These are phyloP conservation scores for Galerucella calmariensis DNA, from an alignment of 2,888 invertebrate genomes.

Conservation along the genomic window DNA sequence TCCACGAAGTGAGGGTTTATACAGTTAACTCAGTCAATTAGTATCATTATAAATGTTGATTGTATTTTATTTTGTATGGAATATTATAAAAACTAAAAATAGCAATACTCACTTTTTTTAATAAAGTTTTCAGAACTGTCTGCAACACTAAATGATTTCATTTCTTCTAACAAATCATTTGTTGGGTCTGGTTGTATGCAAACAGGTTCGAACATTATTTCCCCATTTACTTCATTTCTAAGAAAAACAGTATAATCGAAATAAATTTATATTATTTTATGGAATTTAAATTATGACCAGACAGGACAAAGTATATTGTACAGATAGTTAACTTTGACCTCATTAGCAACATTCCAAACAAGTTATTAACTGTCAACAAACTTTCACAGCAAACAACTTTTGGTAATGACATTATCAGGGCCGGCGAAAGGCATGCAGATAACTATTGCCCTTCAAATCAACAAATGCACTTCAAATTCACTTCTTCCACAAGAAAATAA, in stretches of 20 bases:
- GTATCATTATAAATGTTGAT: too few relatives aligned
- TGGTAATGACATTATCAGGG: background rate
- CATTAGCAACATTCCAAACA: background rate
- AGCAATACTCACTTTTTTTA: slow-evolving; percentile 50
- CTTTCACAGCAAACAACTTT: background rate
- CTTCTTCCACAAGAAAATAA: too few relatives aligned
- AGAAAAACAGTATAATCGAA: slow-evolving; percentile 37
- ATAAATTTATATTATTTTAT: too few relatives aligned
- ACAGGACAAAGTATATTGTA: background rate
- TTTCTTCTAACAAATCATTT: slow-evolving; percentile 68
- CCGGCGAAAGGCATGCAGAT: background rate
- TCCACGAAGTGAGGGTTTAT: too few relatives aligned
- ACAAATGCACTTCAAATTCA: too few relatives aligned
- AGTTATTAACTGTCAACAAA: background rate
- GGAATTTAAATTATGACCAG: too few relatives aligned
- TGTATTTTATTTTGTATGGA: background rate
- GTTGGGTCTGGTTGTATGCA: slow-evolving; percentile 65
- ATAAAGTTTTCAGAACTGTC: slow-evolving; percentile 47
- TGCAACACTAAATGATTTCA: slow-evolving; percentile 67
- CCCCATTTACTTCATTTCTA: slow-evolving; percentile 56
- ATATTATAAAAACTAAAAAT: background rate
- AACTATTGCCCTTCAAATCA: too few relatives aligned
- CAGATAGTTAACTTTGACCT: background rate
- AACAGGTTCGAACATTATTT: slow-evolving; percentile 62
- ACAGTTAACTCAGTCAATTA: too few relatives aligned